These are phyloP conservation scores for Phortica magna DNA, from an alignment of 2,888 invertebrate species.

Conservation along the genomic window DNA sequence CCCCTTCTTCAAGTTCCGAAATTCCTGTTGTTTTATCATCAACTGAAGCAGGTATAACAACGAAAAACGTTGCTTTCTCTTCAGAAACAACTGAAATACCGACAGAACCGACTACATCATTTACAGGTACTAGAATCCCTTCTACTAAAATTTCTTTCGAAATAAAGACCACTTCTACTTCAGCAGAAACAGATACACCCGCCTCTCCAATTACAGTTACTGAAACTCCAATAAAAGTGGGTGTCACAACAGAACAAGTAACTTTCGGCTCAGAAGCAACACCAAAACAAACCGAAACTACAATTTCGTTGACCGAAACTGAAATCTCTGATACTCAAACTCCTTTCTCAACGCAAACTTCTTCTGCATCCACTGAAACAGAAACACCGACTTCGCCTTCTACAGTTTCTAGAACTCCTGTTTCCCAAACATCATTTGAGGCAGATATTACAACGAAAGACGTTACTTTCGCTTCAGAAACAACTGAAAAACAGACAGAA, in stretches of 20 bases:
- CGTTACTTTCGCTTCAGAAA: no score
- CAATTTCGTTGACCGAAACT: background rate
- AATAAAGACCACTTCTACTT: background rate
- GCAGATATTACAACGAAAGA: no score
- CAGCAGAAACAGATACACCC: background rate
- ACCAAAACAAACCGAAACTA: no score
- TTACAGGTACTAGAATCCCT: background rate
- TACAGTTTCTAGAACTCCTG: no score
- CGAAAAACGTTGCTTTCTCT: no score
- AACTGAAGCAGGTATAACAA: background rate
- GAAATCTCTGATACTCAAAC: conserved; percentile 11
- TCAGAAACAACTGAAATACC: background rate
- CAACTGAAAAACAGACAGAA: no score
- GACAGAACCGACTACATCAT: background rate
- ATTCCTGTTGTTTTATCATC: conserved; percentile 1
- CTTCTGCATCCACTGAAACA: no score
- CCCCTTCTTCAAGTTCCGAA: background rate
- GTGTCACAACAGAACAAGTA: background rate
- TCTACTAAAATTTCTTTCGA: background rate
- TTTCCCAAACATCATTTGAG: no score
- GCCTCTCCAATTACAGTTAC: background rate
- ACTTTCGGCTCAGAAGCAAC: background rate
- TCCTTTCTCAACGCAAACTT: no score
- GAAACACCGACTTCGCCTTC: no score
- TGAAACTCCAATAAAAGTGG: background rate